These are phyloP conservation scores for Scelioninae gen. 1 DNA, from an alignment of 2,888 invertebrate genomes.

Conservation along the genomic window DNA sequence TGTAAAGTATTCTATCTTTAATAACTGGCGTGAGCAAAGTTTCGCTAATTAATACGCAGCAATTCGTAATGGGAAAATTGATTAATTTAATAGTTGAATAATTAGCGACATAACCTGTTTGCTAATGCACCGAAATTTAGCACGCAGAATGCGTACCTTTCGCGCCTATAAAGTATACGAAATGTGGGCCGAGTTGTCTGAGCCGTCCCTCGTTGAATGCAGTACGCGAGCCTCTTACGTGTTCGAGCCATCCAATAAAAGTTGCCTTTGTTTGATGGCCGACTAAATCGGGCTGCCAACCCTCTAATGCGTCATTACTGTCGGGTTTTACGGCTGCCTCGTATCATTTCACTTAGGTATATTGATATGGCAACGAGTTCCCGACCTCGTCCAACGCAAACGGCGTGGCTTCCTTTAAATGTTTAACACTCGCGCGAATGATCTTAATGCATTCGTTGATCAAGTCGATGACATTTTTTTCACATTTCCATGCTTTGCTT, in stretches of 20 bases:
- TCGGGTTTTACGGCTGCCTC: slow-evolving; percentile 84
- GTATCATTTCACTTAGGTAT: slow-evolving; percentile 85
- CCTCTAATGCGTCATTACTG: slow-evolving; percentile 85
- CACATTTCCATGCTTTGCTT: slow-evolving; percentile 31
- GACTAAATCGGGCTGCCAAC: slow-evolving; percentile 84
- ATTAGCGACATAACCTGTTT: slow-evolving; percentile 64
- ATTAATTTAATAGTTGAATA: slow-evolving; percentile 31
- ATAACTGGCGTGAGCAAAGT: slow-evolving; percentile 16
- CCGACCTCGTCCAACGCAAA: slow-evolving; percentile 83
- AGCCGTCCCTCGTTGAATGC: slow-evolving; percentile 68
- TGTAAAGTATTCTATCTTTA: slow-evolving; percentile 15
- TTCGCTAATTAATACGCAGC: slow-evolving; percentile 37
- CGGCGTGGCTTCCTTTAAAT: slow-evolving; percentile 80
- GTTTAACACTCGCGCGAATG: slow-evolving; percentile 74
- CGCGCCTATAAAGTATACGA: slow-evolving; percentile 77
- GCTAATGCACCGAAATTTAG: slow-evolving; percentile 70
- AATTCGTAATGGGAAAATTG: slow-evolving; percentile 13
- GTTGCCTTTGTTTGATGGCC: slow-evolving; percentile 84
- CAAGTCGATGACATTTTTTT: slow-evolving; percentile 54
- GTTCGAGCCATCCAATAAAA: slow-evolving; percentile 83
- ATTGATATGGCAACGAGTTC: slow-evolving; percentile 85
- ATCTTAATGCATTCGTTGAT: slow-evolving; percentile 68
- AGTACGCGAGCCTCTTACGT: slow-evolving; percentile 76
- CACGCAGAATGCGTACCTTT: slow-evolving; percentile 74
- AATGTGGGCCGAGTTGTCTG: slow-evolving; percentile 71